A percentile compares a stretch with the other conserved stretches of the same genome.
Conservation (phyloP, 2,888 invertebrate genomes). For the Aporophyla nigra region DNA sequence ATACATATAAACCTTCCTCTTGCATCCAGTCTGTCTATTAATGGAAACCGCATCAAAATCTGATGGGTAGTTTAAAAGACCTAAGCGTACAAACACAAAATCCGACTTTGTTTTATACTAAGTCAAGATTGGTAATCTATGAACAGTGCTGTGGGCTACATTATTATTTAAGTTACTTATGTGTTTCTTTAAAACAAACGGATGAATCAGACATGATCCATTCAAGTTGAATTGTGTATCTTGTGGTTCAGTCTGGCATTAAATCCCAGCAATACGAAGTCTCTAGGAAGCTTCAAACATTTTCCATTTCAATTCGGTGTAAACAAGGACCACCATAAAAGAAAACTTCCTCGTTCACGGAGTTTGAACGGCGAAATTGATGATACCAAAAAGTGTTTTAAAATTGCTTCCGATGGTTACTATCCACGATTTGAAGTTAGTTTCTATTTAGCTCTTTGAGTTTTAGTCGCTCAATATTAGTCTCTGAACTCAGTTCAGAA, state of each 20-base stretch:
- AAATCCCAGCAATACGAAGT: background rate
- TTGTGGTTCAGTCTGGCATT: background rate
- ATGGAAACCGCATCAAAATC: too few relatives aligned
- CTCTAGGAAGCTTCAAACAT: background rate
- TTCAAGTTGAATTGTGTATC: background rate
- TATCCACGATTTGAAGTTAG: slow-evolving; percentile 55
- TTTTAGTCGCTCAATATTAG: slow-evolving; percentile 53
- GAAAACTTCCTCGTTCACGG: slow-evolving; percentile 59
- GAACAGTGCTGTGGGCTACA: too few relatives aligned
- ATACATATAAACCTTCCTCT: too few relatives aligned
- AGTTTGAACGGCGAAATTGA: slow-evolving; percentile 63
- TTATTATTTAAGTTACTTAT: too few relatives aligned
- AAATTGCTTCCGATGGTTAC: slow-evolving; percentile 61
- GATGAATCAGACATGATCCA: background rate
- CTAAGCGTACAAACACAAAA: too few relatives aligned
- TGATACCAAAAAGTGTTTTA: slow-evolving; percentile 66
- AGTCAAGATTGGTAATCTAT: too few relatives aligned
- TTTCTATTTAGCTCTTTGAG: slow-evolving; percentile 55
- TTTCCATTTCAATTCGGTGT: slow-evolving; percentile 36
- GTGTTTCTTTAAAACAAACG: too few relatives aligned
- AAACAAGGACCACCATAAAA: slow-evolving; percentile 37
- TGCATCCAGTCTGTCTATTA: too few relatives aligned
- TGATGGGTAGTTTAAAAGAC: too few relatives aligned
- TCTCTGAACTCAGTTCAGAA: slow-evolving; percentile 21
- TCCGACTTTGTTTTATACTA: too few relatives aligned